phyloP scores from a whole-genome alignment of 2,797 vertebrate genomes.

The Falco naumanni region DNA sequence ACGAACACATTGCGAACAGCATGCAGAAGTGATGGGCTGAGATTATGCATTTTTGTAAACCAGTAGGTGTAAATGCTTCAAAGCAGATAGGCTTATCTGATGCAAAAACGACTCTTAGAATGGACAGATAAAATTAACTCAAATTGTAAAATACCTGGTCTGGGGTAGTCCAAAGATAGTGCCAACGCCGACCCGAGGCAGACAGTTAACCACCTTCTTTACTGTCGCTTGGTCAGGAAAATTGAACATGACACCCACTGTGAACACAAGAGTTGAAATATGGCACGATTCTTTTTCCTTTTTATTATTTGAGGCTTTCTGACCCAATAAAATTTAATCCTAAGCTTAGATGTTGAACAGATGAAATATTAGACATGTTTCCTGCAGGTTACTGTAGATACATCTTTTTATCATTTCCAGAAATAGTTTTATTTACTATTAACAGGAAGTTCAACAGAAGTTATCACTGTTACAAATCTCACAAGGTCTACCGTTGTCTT shows the following conservation, averaged over 20 bases:
- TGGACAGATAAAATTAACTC: background rate
- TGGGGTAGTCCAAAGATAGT: constrained; percentile 96
- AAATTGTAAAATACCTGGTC: constrained; percentile 84
- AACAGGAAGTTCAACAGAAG: background rate
- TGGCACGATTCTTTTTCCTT: background rate
- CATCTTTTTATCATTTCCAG: background rate
- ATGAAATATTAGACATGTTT: background rate
- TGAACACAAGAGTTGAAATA: constrained; percentile 42
- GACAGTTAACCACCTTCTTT: constrained; percentile 95
- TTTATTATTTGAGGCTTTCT: constrained; percentile 14
- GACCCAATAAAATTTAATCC: background rate
- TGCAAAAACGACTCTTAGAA: background rate
- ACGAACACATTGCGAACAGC: background rate
- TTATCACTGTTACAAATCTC: background rate
- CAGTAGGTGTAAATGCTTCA: background rate
- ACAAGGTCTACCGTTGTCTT: background rate
- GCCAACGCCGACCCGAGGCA: constrained; percentile 95
- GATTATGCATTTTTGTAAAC: background rate
- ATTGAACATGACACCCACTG: constrained; percentile 97
- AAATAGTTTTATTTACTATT: background rate
- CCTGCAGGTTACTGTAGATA: background rate
- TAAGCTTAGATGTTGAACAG: background rate
- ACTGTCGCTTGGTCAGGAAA: constrained; percentile 91
- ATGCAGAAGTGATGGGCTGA: background rate
- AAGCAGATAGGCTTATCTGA: background rate